A percentile compares a stretch with the other conserved stretches of the same genome.
These are phyloP conservation scores for Ptychoptera albimana DNA, from an alignment of 2,888 invertebrate species.

Conservation along the genomic window DNA sequence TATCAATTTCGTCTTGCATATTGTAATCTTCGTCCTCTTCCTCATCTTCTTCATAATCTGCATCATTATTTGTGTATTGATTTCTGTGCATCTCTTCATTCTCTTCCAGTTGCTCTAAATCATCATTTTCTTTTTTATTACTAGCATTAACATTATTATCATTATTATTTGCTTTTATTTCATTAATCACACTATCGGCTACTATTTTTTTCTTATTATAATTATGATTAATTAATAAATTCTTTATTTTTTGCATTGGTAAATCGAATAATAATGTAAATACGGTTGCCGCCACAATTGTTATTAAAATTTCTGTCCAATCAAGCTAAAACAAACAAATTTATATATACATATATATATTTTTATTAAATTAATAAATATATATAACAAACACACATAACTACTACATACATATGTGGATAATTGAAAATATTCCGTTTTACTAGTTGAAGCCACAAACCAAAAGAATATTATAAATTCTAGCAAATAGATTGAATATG, in stretches of 20 bases:
- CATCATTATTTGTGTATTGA: constrained; percentile 1
- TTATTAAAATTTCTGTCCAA: constrained; percentile 2
- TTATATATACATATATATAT: constrained; percentile 35
- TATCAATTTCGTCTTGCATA: neutral
- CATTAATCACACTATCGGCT: neutral
- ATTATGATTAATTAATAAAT: neutral
- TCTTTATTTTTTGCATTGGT: constrained; percentile 39
- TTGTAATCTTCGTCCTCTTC: constrained; percentile 20
- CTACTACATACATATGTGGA: constrained; percentile 19
- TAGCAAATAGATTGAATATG: constrained; percentile 48
- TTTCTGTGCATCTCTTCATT: constrained; percentile 1
- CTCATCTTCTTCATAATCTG: constrained; percentile 18
- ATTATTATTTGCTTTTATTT: neutral
- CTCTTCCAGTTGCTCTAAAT: constrained; percentile 4
- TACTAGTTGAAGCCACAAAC: constrained; percentile 42
- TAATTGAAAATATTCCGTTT: constrained; percentile 40
- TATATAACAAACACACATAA: neutral
- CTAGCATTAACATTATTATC: neutral
- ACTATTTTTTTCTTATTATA: neutral
- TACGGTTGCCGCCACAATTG: constrained; percentile 23
- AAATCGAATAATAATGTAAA: constrained; percentile 47
- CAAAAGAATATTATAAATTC: constrained; percentile 51
- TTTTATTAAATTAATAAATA: constrained; percentile 34
- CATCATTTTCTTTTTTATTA: neutral
- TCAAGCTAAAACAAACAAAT: constrained; percentile 30